Percentiles rank a stretch among this genome's conserved stretches.
Conservation (phyloP, 1,140 invertebrate genomes). For the Meloidogyne hapla region DNA sequence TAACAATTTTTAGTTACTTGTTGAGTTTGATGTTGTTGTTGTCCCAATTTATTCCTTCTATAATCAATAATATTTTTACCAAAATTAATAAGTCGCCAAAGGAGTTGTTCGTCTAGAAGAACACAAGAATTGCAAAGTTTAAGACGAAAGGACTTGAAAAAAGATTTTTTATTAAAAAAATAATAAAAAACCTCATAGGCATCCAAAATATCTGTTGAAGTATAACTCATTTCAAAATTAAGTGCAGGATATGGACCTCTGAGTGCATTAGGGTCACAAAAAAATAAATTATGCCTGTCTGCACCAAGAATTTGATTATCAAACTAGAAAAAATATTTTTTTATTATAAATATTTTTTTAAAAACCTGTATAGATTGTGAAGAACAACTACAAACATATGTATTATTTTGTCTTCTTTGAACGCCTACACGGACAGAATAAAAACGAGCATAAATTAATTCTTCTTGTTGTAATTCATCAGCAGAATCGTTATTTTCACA, state of each 20-base stretch:
- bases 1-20: constrained; percentile 71
- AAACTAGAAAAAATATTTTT: constrained; percentile 62
- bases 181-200: constrained; percentile 52
- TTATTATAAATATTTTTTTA: constrained; percentile 10
- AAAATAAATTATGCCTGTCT: constrained; percentile 77
- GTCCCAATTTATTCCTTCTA: not conserved
- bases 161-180: constrained; percentile 64
- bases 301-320: constrained; percentile 83
- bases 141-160: constrained; percentile 75
- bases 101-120: constrained; percentile 80
- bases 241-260: constrained; percentile 45
- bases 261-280: constrained; percentile 68
- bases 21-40: constrained; percentile 18
- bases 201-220: constrained; percentile 55
- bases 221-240: constrained; percentile 59
- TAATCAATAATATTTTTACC: constrained; percentile 64
- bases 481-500: not conserved
- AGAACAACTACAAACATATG: not conserved
- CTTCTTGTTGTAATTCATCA: constrained; percentile 70
- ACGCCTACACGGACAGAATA: constrained; percentile 69
- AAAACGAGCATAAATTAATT: constrained; percentile 78
- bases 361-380: constrained; percentile 74
- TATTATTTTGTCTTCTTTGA: constrained; percentile 67
- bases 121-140: constrained; percentile 79
- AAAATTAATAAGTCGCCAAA: constrained; percentile 80